Evolutionary conservation across 2,888 invertebrate genomes (phyloP), one percentile per base, ranked within the genome.

Genomic region (Nymphalis c-album): DNA sequence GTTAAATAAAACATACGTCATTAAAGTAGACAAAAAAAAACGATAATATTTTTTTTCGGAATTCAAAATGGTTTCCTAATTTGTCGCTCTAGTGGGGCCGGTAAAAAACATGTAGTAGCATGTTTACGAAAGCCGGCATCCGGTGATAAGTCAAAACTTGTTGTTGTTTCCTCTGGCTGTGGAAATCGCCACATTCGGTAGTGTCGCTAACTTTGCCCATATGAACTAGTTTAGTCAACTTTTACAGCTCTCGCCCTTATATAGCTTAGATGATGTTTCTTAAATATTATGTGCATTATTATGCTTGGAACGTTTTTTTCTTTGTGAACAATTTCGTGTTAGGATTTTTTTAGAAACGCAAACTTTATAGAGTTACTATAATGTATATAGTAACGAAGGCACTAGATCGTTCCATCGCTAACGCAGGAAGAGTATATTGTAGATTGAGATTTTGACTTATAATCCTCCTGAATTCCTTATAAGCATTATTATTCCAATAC

Each of bases 101-200:
- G 64, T 60, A 64, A 60, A 86, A 87, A 88, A 88, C 87, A 74
- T 64, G 85, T 84, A 83, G 80, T 77, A 81, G 80, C 86, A 84
- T 88, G 88, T 90, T 88, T 87, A 86, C 88, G 83, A 64, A 73
- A 63, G 66, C 68, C 58, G 59, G 60, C 59, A 60, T 50, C 69
- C 70, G 80, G 77, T 80, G 76, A 85, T 85, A 85, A 83, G 78
- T 85, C 85, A 83, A 82, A 86, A 85, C 82, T 90, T 90, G 85
- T 84, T 86, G 87, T 85, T 87, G 82, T 85, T 85, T 80, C 80
- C 82, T 77, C 69, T 73, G 77, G 74, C 73, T 80, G 85, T 85
- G 86, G 84, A 78, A 85, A 85, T 83, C 85, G 85, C 80, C 84
- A 81, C 86, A 86, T 88, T 88, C 82, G 78, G 83, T 83, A 84